Percentiles rank a stretch among this genome's conserved stretches.
phyloP scores from a whole-genome alignment of 53 echinoderm and acorn worm species.

The Luidia sarsii region DNA sequence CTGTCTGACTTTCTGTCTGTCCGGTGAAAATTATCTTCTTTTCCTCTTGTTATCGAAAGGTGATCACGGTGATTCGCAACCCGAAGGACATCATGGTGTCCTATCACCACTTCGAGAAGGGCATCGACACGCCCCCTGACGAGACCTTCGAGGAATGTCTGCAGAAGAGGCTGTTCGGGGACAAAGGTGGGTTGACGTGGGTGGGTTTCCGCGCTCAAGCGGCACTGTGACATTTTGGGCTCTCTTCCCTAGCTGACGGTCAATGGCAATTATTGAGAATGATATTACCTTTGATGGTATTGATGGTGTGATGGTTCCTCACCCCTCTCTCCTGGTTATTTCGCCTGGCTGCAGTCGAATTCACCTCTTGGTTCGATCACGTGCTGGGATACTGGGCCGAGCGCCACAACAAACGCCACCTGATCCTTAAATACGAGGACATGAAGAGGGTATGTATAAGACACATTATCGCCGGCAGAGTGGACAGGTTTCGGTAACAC shows the following conservation, averaged over 20 bases:
- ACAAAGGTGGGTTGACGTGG: conserved; percentile 4
- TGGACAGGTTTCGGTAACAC: too few relatives aligned
- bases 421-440: conserved; percentile 29
- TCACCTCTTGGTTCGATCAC: conserved; percentile 24
- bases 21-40: not conserved
- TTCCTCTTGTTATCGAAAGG: not conserved
- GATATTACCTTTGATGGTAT: too few relatives aligned
- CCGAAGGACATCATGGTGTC: conserved; percentile 2
- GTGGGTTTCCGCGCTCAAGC: too few relatives aligned
- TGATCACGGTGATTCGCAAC: conserved; percentile 23
- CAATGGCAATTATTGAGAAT: too few relatives aligned
- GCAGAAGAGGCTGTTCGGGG: not conserved
- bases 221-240: too few relatives aligned
- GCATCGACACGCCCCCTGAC: not conserved
- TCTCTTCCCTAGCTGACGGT: too few relatives aligned
- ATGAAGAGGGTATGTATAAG: conserved; percentile 27
- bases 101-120: conserved; percentile 11
- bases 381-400: conserved; percentile 19
- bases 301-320: too few relatives aligned
- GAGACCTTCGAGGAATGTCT: conserved; percentile 6
- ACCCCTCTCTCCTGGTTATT: too few relatives aligned
- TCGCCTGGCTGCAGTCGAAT: not conserved
- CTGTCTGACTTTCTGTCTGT: not conserved
- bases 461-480: too few relatives aligned
- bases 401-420: conserved; percentile 1